Evolutionary conservation across 2,113 vertebrate species (phyloP).

Genomic region (Spermophilus dauricus): DNA sequence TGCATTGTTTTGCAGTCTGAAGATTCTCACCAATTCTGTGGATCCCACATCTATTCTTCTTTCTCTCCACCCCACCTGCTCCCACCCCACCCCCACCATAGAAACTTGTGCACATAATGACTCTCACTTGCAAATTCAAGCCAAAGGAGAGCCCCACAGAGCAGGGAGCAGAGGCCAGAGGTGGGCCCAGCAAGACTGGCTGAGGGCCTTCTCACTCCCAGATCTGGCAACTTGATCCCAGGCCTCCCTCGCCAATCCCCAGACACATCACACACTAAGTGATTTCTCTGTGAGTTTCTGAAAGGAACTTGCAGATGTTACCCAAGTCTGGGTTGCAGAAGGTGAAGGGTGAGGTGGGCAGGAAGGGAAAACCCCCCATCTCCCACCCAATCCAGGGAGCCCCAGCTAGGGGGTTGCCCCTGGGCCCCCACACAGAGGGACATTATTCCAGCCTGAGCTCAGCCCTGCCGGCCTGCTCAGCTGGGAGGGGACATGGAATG

Average conservation of each 20-base stretch:
- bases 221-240: not conserved
- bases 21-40: not conserved
- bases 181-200: not conserved
- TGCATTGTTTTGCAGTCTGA: not conserved
- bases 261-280: not conserved
- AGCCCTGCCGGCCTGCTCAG: not conserved
- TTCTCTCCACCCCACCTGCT: not conserved
- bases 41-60: not conserved
- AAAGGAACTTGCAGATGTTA: not conserved
- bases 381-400: too few relatives aligned
- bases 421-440: accelerated
- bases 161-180: not conserved
- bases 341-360: not conserved
- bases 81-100: too few relatives aligned
- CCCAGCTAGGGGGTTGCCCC: not conserved
- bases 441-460: not conserved
- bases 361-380: not conserved
- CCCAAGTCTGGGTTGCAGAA: not conserved
- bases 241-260: not conserved
- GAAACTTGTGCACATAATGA: not conserved
- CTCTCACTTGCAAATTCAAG: not conserved
- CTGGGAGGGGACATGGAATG: not conserved
- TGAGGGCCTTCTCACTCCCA: not conserved
- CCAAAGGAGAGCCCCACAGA: too few relatives aligned
- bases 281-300: not conserved